Base-by-base conservation (phyloP, 2,113 vertebrate genomes). In the Orcinus orca region DNA sequence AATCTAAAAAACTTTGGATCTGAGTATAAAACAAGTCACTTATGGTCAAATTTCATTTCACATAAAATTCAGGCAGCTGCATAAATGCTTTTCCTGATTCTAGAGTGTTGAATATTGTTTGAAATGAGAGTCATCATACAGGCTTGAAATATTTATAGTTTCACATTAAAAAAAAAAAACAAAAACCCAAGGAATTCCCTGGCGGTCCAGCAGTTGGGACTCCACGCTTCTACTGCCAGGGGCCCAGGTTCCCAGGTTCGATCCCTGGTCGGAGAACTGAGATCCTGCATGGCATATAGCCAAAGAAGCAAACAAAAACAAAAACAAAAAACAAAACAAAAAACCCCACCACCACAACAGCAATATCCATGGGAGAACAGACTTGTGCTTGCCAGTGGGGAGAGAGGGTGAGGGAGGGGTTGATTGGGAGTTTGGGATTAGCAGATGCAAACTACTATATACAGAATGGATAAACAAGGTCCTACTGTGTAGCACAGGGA, bases 1-100 rank as follows among this genome's bases (percentile, higher is more conserved):
- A 84, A 74, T n/a, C 71, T 89, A 89, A 92, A 92, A 29, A 50
- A 33, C 26, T 73, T n/a, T 15, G 62, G 55, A 77, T 85, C 6
- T 68, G 41, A 85, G 29, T 65, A 95, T 50, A 93, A 93, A 89
- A 53, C 50, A 73, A 65, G 79, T n/a, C 76, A 93, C 13, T 84
- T 53, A 44, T 12, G 21, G 71, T 85, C 82, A 93, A 84, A 95
- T 84, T 96, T 71, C 73, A n/a, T 44, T 97, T 96, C 82, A 95
- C 20, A 74, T 67, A 84, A 74, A 96, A 79, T 71, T 63, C 77
- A 77, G 33, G 23, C 17, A 93, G 20, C 8, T 96, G 31, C 21
- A 81, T 29, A 95, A 91, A 88, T 58, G 74, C 4, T 96, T 83
- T 76, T 63, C 67, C 82, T 90, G 29, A 68, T 47, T 79, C 83